A percentile compares a stretch with the other conserved stretches of the same genome.
phyloP scores from a whole-genome alignment of 1,140 invertebrate species.

The Periplaneta americana region DNA sequence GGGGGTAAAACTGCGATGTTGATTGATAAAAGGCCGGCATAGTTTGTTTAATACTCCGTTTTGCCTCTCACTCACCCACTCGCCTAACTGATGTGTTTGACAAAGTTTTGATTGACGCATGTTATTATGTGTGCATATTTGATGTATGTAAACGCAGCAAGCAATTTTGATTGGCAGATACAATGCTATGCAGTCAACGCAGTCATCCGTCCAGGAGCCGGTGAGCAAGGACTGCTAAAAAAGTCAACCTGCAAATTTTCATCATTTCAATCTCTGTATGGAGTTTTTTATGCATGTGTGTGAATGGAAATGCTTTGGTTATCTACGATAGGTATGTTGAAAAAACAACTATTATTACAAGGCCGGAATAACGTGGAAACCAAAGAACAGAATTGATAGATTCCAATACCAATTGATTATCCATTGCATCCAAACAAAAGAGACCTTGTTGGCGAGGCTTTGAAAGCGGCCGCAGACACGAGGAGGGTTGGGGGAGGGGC shows the following conservation, averaged over 20 bases:
- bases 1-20: not conserved
- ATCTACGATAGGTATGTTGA: not conserved
- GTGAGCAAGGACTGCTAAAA: not conserved
- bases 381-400: not conserved
- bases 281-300: too few species aligned
- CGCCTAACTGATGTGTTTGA: not conserved
- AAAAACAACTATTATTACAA: not conserved
- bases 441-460: not conserved
- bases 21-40: not conserved
- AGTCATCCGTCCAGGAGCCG: not conserved
- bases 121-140: not conserved
- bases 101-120: not conserved
- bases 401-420: not conserved
- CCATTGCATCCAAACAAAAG: not conserved
- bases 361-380: not conserved
- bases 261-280: not conserved
- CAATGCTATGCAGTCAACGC: not conserved
- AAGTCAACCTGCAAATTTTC: not conserved
- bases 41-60: not conserved
- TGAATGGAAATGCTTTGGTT: not conserved
- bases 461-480: not conserved
- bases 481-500: not conserved
- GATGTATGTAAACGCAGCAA: not conserved
- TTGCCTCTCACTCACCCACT: not conserved
- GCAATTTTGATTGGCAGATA: not conserved